Conservation (phyloP, 2,113 vertebrate species). For the Euleptes europaea region DNA sequence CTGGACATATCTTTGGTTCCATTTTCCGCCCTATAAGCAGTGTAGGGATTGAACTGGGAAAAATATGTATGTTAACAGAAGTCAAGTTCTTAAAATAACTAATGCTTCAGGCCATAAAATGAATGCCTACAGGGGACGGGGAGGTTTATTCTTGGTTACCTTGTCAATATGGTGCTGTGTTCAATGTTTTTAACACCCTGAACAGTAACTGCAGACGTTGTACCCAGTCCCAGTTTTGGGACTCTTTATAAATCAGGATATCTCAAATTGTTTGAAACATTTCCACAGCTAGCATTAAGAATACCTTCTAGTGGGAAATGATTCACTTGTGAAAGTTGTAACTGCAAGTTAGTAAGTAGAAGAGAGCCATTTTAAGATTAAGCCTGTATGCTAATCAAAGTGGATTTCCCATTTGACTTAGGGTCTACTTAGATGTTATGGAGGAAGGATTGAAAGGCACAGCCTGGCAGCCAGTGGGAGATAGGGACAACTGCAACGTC, state of each 20-base stretch:
- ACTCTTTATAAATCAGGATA: neutral
- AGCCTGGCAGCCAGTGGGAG: too few relatives aligned
- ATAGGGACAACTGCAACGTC: too few relatives aligned
- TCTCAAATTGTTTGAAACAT: neutral
- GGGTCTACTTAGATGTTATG: neutral
- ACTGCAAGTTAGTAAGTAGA: neutral
- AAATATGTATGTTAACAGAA: neutral
- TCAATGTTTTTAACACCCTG: neutral
- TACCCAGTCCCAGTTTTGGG: neutral
- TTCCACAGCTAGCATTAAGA: neutral
- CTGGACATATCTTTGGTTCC: rapidly evolving
- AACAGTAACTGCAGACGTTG: neutral
- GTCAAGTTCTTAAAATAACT: conserved; percentile 21
- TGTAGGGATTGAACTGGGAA: neutral
- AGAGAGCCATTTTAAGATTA: neutral
- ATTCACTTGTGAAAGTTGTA: neutral
- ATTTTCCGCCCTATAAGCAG: neutral
- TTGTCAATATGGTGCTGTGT: rapidly evolving
- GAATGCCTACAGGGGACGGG: neutral
- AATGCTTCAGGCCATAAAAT: neutral
- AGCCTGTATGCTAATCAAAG: neutral
- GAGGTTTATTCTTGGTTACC: neutral
- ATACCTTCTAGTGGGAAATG: neutral
- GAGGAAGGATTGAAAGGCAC: too few relatives aligned
- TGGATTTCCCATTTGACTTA: neutral